Conservation (phyloP, 2,113 vertebrate genomes). For the Formicarius rufipectus region DNA sequence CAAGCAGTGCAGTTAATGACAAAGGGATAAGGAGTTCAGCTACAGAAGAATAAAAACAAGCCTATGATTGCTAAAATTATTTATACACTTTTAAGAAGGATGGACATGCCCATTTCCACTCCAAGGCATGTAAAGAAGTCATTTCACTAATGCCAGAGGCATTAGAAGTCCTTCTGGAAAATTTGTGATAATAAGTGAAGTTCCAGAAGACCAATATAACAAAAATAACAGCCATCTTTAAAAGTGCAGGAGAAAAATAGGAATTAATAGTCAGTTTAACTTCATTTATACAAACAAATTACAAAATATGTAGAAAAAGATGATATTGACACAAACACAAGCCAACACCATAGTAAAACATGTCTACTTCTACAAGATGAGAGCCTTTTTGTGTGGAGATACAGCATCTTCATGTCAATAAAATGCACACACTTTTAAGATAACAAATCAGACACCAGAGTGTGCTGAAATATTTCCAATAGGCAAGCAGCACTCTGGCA, state of each 20-base stretch:
- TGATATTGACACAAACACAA: not conserved
- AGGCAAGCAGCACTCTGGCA: not conserved
- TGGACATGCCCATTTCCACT: not conserved
- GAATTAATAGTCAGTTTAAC: not conserved
- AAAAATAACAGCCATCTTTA: not conserved
- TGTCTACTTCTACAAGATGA: not conserved
- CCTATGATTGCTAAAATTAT: not conserved
- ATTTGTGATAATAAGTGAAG: not conserved
- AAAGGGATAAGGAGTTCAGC: not conserved
- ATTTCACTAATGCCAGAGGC: not conserved
- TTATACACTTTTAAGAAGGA: not conserved
- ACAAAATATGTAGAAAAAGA: not conserved
- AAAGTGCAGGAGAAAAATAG: not conserved
- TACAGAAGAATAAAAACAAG: not conserved
- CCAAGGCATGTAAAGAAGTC: not conserved
- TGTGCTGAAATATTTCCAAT: not conserved
- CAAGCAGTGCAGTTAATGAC: not conserved
- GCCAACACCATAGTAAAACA: accelerated
- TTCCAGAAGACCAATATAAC: not conserved
- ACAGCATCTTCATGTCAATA: not conserved
- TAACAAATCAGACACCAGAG: not conserved
- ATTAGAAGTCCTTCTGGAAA: not conserved
- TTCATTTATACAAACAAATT: not conserved
- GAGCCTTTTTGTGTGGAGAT: not conserved
- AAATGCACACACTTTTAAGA: not conserved